Conservation (phyloP, 2,888 invertebrate genomes). For the Ornithoptera alexandrae region DNA sequence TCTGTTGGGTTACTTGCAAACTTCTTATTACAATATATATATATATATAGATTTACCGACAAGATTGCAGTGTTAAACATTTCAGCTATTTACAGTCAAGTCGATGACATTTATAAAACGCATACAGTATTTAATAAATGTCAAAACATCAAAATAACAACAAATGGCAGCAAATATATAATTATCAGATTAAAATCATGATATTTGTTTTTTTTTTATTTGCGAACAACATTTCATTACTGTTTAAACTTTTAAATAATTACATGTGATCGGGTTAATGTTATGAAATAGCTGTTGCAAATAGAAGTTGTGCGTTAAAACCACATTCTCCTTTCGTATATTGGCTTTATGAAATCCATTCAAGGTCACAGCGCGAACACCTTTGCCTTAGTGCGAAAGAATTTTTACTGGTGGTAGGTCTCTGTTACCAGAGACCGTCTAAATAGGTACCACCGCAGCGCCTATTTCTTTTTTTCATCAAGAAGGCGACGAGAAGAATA, state of each 20-base stretch:
- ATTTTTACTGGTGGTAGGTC: neutral
- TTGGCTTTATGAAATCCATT: neutral
- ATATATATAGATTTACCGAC: too few relatives aligned
- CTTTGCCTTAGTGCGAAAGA: neutral
- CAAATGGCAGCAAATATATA: neutral
- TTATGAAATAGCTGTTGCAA: constrained; percentile 12
- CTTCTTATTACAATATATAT: too few relatives aligned
- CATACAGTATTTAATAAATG: neutral
- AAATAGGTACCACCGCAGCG: neutral
- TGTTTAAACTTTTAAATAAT: constrained; percentile 14
- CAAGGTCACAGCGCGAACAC: neutral
- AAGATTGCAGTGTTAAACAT: neutral
- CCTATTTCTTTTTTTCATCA: neutral
- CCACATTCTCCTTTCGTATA: constrained; percentile 2
- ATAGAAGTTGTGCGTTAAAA: neutral
- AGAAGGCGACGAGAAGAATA: too few relatives aligned
- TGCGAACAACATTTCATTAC: neutral
- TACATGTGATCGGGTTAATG: constrained; percentile 7
- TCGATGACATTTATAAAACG: neutral
- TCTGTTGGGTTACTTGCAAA: too few relatives aligned
- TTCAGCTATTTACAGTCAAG: neutral
- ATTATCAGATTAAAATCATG: neutral
- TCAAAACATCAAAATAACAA: neutral
- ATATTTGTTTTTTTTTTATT: neutral
- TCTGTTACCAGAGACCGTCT: too few relatives aligned